Evolutionary conservation across 53 echinoderm and acorn worm species (phyloP).

Genomic region (Henricia sp.): DNA sequence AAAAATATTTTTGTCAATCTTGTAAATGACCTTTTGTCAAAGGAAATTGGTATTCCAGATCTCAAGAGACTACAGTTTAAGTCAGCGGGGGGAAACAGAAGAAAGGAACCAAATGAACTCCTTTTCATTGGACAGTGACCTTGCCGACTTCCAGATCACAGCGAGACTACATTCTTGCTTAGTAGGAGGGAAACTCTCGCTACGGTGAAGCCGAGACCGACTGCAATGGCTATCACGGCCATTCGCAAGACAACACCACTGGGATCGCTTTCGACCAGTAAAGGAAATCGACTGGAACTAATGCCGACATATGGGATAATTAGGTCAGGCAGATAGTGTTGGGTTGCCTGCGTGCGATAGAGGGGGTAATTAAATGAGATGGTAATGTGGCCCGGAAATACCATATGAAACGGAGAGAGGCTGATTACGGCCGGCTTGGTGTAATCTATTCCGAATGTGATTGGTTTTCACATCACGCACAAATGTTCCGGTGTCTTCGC

Average conservation of each 20-base stretch:
- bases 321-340: constrained; percentile 29
- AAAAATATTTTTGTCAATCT: no score
- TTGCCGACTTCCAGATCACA: constrained; percentile 5
- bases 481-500: no score
- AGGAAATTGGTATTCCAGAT: no score
- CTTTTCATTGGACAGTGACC: constrained; percentile 18
- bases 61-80: no score
- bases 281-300: constrained; percentile 38
- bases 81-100: neutral
- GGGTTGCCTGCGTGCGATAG: constrained; percentile 17
- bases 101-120: constrained; percentile 5
- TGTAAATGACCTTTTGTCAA: no score
- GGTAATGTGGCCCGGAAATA: constrained; percentile 26
- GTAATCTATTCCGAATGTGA: constrained; percentile 4
- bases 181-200: neutral
- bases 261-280: neutral
- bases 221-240: no score
- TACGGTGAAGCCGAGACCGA: neutral
- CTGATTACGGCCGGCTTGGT: constrained; percentile 1
- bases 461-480: constrained; percentile 24
- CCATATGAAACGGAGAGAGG: constrained; percentile 15
- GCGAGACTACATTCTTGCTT: constrained; percentile 8
- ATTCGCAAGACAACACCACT: neutral
- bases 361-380: constrained; percentile 44
- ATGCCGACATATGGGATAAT: constrained; percentile 22